Base-by-base conservation (phyloP, 2,797 vertebrate genomes). In the Phaenicophaeus curvirostris region DNA sequence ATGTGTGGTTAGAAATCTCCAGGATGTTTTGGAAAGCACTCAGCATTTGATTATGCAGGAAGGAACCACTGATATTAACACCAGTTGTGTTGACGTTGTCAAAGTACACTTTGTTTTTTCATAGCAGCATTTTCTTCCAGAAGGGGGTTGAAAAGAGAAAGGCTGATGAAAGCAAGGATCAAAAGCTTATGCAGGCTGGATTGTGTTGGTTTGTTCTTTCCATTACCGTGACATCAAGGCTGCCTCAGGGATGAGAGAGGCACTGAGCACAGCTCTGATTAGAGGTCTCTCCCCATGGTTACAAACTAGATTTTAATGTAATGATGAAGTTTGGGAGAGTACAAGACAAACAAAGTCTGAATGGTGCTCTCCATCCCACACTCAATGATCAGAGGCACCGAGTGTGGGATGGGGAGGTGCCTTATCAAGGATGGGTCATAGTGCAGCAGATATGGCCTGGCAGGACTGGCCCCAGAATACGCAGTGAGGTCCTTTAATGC, bases 391-490 rank as follows among this genome's bases (percentile, higher is more conserved):
- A 15, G 42, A 50, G 23, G 42, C 15, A 5, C 33, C 5, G 31
- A 24, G 37, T 37, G 3, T 2, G 14, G 33, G 44, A 12, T 10
- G 46, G 54, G 68, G 46, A 44, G 55, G n/a, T 0, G 3, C 23
- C 73, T 54, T 19, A 6, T 7, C 39, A 8, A 16, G 30, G 10
- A 7, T 3, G 16, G 53, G 18, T 24, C 55, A 37, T 28, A 4
- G 2, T 7, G 27, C 55, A 14, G 54, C 54, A 31, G 37, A 12
- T 21, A 10, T 4, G 8, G 31, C 31, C 71, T 30, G 37, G 81
- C 51, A 48, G 42, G 59, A 15, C 30, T 1, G 53, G 31, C 17
- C 25, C 27, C 31, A 25, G 44, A 35, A 4, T 3, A 13, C 0
- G 5, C 61, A 74, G 71, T 11, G 19, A 7, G 7, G 31, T 27